Base-by-base conservation (phyloP, 2,888 invertebrate species). In the Esperia sulphurella region DNA sequence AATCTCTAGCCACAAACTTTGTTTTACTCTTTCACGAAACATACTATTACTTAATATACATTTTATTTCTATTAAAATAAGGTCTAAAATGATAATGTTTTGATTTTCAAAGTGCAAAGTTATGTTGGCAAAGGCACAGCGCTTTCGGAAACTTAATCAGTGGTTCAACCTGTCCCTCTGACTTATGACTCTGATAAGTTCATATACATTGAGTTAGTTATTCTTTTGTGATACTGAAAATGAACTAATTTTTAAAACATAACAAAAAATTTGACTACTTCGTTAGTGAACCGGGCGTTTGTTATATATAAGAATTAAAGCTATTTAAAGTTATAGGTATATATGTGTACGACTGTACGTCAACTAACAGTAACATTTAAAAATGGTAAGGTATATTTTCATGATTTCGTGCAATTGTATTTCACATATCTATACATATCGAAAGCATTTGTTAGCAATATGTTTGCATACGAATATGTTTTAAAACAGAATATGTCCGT, bases 141-240 rank as follows among this genome's bases (percentile, higher is more conserved):
- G 60, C 58, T 65, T 70, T 72, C 57, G 59, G 68, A 71, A 79
- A 76, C 68, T 71, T 85, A 84, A 85, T 87, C 87, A 81, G 81
- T 72, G 68, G 67, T 65, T 72, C 61, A 70, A 70, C 75, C 75
- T 81, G 81, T 82, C 82, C 73, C 64, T 63, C 53, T 79, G 72
- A 86, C 65, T 81, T 78, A 84, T 79, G 59, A 71, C 60, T 57
- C 43, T 51, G 53, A 63, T 73, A 62, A 71, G 66, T 75, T 71
- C 71, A 74, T 79, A 79, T 77, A 79, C 67, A 78, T 72, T 74
- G 71, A 57, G 68, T 71, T 71, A 68, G 64, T 61, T 64, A 67
- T 66, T 70, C 68, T 66, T 64, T 66, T 58, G 65, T 59, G 66
- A 64, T 65, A 71, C 63, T 65, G 75, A 75, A 72, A 72, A 64